These are phyloP conservation scores for Thryonomys swinderianus DNA, from an alignment of 2,113 vertebrate genomes.

Conservation along the genomic window DNA sequence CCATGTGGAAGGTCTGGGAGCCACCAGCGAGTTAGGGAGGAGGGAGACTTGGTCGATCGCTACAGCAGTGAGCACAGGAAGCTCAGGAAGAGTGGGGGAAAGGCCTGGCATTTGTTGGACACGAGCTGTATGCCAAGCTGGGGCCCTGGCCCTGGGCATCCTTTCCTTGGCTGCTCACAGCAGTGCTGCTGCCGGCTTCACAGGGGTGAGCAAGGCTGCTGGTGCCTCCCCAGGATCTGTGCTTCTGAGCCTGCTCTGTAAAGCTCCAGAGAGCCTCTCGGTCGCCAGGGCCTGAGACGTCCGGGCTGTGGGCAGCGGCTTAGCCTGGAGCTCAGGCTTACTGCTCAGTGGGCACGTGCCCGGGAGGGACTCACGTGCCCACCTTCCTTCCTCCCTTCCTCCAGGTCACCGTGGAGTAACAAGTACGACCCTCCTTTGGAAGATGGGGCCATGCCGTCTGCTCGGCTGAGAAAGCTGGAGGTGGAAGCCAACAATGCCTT, in stretches of 20 bases:
- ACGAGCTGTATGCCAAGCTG: not conserved
- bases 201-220: not conserved
- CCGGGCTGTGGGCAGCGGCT: rapidly evolving
- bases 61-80: not conserved
- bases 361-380: not conserved
- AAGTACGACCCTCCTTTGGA: slow-evolving; percentile 99
- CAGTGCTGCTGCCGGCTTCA: not conserved
- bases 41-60: not conserved
- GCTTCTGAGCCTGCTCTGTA: not conserved
- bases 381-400: not conserved
- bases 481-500: slow-evolving; percentile 99
- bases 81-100: not conserved
- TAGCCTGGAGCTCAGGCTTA: not conserved
- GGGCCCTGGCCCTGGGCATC: rapidly evolving
- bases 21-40: not conserved
- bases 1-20: not conserved
- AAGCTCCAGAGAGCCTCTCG: not conserved
- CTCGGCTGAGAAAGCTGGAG: slow-evolving; percentile 97
- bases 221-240: not conserved
- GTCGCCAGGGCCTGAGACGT: not conserved
- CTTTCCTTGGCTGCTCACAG: not conserved
- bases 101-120: not conserved
- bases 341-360: rapidly evolving
- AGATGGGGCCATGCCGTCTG: slow-evolving; percentile 98
- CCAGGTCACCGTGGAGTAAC: slow-evolving; percentile 99